phyloP scores from a whole-genome alignment of 2,113 vertebrate species.

The Columba janthina region DNA sequence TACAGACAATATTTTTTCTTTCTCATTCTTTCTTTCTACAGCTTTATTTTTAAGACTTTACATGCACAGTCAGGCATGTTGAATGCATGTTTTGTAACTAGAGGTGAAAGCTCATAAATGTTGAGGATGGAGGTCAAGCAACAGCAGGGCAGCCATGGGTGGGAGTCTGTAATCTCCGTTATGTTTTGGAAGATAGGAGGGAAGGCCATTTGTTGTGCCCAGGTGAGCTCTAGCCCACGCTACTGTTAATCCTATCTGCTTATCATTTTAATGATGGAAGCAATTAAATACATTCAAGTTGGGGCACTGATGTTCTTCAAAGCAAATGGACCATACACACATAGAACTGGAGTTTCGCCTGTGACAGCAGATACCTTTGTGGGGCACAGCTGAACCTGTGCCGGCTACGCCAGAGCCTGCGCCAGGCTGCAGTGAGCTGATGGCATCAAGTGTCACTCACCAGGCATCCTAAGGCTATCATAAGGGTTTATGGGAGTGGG shows the following conservation, averaged over 20 bases:
- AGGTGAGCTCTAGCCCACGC: background rate
- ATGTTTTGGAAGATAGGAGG: background rate
- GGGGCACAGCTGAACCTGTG: background rate
- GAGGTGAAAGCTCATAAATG: background rate
- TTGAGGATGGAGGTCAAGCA: background rate
- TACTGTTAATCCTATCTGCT: background rate
- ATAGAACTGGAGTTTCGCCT: background rate
- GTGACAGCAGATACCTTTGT: background rate
- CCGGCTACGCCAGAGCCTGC: background rate
- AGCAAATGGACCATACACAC: background rate
- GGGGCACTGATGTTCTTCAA: background rate
- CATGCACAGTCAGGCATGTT: background rate
- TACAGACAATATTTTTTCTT: background rate
- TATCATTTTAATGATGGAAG: background rate
- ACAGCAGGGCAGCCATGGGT: background rate
- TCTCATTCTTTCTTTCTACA: background rate
- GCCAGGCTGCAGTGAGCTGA: rapidly evolving
- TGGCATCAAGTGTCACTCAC: rapidly evolving
- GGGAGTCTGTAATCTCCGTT: background rate
- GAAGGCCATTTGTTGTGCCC: background rate
- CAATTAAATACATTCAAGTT: background rate
- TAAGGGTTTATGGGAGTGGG: rapidly evolving
- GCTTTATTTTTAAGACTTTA: background rate
- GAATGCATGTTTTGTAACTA: background rate
- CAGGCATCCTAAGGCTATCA: background rate